Conservation (phyloP, 2,797 vertebrate species). For the Clamator glandarius region DNA sequence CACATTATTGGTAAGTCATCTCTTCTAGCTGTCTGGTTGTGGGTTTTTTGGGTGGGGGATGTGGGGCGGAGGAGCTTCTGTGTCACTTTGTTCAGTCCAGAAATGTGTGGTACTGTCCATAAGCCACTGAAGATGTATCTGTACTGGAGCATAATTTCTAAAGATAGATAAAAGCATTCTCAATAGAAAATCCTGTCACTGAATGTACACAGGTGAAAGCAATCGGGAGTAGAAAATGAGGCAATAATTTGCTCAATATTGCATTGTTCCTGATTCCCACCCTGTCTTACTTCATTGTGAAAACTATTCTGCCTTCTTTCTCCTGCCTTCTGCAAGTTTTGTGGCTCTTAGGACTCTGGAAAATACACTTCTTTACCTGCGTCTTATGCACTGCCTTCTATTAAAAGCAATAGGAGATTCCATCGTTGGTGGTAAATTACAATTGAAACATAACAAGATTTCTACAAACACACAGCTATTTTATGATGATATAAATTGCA, state of each 20-base stretch:
- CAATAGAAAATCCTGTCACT: neutral
- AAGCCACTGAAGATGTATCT: neutral
- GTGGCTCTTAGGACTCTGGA: neutral
- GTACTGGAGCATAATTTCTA: neutral
- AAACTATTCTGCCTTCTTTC: neutral
- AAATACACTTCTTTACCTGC: constrained; percentile 18
- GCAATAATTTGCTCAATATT: neutral
- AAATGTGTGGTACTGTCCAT: neutral
- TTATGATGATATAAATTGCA: constrained; percentile 8
- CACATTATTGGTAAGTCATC: constrained; percentile 47
- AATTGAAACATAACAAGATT: neutral
- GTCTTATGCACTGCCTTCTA: constrained; percentile 4
- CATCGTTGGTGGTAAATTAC: neutral
- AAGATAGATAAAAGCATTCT: neutral
- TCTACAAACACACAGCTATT: neutral
- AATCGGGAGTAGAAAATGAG: neutral
- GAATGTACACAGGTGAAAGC: neutral
- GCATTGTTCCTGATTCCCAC: neutral
- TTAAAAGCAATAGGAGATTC: constrained; percentile 14
- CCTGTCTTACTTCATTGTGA: neutral
- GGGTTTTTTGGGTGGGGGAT: too few species aligned
- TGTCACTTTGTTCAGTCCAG: neutral
- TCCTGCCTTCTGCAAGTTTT: neutral
- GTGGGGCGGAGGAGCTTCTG: neutral
- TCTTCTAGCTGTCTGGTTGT: neutral